Evolutionary conservation across 2,797 vertebrate genomes (phyloP).

Genomic region (Artibeus jamaicensis): DNA sequence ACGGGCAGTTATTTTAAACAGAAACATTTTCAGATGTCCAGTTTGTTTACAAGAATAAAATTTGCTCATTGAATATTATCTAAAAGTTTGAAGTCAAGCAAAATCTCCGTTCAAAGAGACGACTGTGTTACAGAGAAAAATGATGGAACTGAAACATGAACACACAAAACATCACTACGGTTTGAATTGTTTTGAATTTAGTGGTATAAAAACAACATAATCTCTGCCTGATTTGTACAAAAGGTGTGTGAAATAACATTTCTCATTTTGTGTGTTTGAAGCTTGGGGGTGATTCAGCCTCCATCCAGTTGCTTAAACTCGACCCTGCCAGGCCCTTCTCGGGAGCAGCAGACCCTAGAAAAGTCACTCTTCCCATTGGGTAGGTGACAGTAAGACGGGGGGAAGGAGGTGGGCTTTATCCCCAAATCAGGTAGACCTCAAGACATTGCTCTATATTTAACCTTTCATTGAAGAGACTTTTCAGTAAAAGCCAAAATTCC

Average conservation of each 20-base stretch:
- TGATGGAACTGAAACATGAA: neutral
- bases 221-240: neutral
- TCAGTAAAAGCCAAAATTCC: neutral
- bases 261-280: neutral
- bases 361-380: neutral
- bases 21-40: neutral
- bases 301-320: neutral
- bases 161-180: neutral
- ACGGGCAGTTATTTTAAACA: neutral
- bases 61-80: neutral
- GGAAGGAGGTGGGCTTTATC: neutral
- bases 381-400: neutral
- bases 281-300: neutral
- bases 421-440: neutral
- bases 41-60: neutral
- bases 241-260: neutral
- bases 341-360: neutral
- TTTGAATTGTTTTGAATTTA: constrained; percentile 18
- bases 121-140: neutral
- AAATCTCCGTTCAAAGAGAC: neutral
- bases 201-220: neutral
- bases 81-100: neutral
- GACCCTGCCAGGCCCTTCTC: fast-evolving
- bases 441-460: neutral
- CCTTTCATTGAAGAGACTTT: neutral